Conservation (phyloP, 2,888 invertebrate species). For the Aphidius colemani region DNA sequence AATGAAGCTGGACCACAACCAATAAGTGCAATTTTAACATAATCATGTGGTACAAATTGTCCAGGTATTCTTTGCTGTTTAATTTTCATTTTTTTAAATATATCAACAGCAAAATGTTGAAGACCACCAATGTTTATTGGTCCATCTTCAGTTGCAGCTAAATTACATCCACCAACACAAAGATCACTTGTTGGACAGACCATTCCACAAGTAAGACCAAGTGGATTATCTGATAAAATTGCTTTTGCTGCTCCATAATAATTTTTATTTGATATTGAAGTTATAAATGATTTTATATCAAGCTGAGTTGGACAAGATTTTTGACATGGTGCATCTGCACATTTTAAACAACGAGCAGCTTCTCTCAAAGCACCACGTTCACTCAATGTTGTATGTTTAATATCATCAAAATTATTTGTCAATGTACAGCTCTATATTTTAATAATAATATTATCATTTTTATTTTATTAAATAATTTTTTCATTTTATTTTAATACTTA, state of each 20-base stretch:
- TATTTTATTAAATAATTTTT: not conserved
- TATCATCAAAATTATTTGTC: constrained; percentile 91
- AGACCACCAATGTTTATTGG: constrained; percentile 98
- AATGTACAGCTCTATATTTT: constrained; percentile 69
- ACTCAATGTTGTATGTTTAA: constrained; percentile 95
- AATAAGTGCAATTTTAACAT: constrained; percentile 79
- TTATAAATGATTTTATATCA: constrained; percentile 95
- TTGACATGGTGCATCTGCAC: constrained; percentile 96
- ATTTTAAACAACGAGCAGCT: constrained; percentile 86
- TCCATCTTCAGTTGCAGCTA: constrained; percentile 95
- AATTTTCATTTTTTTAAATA: constrained; percentile 93
- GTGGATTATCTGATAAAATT: constrained; percentile 95
- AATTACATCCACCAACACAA: constrained; percentile 97
- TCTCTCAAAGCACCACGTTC: constrained; percentile 93
- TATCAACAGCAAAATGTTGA: constrained; percentile 89
- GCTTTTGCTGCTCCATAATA: constrained; percentile 97
- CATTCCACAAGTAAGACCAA: constrained; percentile 96
- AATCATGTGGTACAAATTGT: constrained; percentile 61
- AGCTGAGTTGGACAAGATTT: constrained; percentile 98
- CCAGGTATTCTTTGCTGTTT: constrained; percentile 83
- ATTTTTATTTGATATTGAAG: constrained; percentile 96
- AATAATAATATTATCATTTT: not conserved
- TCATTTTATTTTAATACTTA: constrained; percentile 60
- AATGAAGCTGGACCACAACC: constrained; percentile 97
- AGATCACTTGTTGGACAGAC: constrained; percentile 98